Base-by-base conservation (phyloP, 1,140 invertebrate genomes). In the Delia radicum region DNA sequence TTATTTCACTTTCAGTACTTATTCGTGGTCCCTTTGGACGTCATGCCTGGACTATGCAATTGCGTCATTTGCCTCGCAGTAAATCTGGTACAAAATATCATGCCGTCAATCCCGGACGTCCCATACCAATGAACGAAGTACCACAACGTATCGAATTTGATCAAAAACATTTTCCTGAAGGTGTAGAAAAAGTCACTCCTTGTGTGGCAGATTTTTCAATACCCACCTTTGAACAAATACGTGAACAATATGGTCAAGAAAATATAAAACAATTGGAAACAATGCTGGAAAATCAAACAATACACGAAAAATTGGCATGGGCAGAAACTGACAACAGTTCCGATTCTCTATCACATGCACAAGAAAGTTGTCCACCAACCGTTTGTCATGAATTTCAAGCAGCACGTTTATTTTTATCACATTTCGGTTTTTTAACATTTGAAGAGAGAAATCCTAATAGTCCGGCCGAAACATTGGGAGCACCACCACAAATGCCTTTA, bases 351-450 rank as follows among this genome's bases (percentile, higher is more conserved):
- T 79, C 81, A 15, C 82, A 85, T 73, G 79, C 88, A 3, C 89
- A 92, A 63, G 95, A 97, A 82, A 95, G 94, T 82, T 88, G 91
- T 12, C 92, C 95, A 15, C 96, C 96, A 0, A 88, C 92, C 10
- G 91, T 93, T 1, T 94, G 93, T 77, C 92, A 96, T 73, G 95
- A 98, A 82, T 98, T 97, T 86, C 95, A 98, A 88, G 97, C 97
- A 0, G 95, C 97, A 1, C 89, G 97, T 76, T 86, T 99, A 0
- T 97, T 99, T 85, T 87, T 99, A 2, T 96, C 96, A 15, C 96
- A 99, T 86, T 96, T 98, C 87, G 96, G 96, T 5, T 94, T 97
- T 80, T 88, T 98, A 1, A 93, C 93, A 78, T 90, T 95, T 15
- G 94, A 95, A 75, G 89, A 87, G 76, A 87, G 92, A 80, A 88